A percentile compares a stretch with the other conserved stretches of the same genome.
phyloP scores from a whole-genome alignment of 1,140 invertebrate species.

The Mizuhopecten yessoensis region DNA sequence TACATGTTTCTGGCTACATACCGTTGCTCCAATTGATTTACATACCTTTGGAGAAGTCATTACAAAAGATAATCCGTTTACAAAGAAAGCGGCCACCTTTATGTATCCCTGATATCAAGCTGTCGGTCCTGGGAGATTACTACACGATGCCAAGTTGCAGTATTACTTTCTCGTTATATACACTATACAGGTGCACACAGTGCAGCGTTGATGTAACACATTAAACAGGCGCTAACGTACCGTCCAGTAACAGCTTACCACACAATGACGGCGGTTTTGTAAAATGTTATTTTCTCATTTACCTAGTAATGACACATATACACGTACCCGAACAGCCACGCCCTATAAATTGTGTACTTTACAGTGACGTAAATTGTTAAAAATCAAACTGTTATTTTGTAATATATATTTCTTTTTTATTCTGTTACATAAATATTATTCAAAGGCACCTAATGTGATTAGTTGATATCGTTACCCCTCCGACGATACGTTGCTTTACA shows the following conservation, averaged over 20 bases:
- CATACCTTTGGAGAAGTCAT: neutral
- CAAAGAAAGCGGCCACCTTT: neutral
- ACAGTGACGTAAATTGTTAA: neutral
- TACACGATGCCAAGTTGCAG: neutral
- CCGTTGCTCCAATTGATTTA: too few species aligned
- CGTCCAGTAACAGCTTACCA: neutral
- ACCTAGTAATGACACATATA: neutral
- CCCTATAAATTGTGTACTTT: neutral
- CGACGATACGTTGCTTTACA: neutral
- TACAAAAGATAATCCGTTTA: neutral
- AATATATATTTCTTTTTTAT: neutral
- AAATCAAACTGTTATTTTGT: too few species aligned
- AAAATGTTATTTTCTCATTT: constrained; percentile 18
- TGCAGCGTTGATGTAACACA: neutral
- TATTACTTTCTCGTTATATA: neutral
- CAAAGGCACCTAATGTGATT: neutral
- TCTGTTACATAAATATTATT: neutral
- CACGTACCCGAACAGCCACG: neutral
- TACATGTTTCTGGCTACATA: too few species aligned
- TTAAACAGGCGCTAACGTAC: neutral
- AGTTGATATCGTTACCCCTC: neutral
- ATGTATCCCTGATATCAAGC: neutral
- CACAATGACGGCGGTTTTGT: neutral
- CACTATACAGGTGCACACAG: neutral
- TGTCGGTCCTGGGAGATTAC: neutral